phyloP scores from a whole-genome alignment of 2,888 invertebrate genomes.

The Hartigia nigra region DNA sequence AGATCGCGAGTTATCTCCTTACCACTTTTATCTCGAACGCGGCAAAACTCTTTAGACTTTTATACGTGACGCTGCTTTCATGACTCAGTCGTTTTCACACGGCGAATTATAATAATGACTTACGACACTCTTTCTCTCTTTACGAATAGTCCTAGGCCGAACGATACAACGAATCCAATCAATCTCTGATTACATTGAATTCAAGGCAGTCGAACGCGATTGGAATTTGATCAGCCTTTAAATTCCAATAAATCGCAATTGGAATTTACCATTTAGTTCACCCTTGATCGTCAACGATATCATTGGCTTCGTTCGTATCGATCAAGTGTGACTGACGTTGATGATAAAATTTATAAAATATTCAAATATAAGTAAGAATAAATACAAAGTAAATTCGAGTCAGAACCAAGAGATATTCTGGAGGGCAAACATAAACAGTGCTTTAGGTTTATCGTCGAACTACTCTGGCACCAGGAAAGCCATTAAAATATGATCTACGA shows the following conservation, averaged over 20 bases:
- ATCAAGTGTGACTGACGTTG: background rate
- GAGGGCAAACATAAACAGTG: background rate
- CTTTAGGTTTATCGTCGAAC: background rate
- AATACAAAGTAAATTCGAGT: background rate
- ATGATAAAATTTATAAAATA: background rate
- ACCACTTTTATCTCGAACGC: background rate
- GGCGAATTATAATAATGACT: background rate
- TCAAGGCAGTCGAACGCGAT: background rate
- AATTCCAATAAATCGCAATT: background rate
- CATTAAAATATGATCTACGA: background rate
- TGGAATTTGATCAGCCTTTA: background rate
- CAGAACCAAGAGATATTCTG: background rate
- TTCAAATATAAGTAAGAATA: background rate
- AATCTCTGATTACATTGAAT: background rate
- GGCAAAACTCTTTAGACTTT: background rate
- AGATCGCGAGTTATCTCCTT: background rate
- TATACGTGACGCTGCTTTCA: background rate
- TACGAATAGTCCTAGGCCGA: background rate
- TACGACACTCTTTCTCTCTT: background rate
- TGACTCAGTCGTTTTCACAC: background rate
- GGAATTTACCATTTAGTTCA: background rate
- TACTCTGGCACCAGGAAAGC: background rate
- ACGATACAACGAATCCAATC: background rate
- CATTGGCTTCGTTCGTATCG: background rate
- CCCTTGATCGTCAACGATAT: background rate